Evolutionary conservation across 2,113 vertebrate genomes (phyloP).

Genomic region (Nibea albiflora): DNA sequence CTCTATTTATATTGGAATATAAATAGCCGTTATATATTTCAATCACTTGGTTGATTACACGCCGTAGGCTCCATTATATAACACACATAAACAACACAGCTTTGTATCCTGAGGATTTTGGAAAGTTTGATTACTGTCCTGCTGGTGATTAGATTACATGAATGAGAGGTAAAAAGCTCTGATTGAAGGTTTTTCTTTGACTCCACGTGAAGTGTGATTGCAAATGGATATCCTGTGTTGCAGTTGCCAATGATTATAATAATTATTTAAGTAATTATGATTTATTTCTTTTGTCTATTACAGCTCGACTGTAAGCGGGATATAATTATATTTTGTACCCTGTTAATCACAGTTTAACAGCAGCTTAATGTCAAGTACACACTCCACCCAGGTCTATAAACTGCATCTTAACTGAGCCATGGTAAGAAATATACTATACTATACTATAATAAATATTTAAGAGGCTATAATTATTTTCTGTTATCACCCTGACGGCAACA

Average conservation of each 20-base stretch:
- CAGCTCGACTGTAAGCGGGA: neutral
- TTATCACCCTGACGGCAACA: neutral
- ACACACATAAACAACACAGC: neutral
- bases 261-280: constrained; percentile 14
- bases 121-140: constrained; percentile 41
- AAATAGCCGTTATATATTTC: neutral
- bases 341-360: neutral
- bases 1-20: neutral
- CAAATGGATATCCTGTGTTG: constrained; percentile 19
- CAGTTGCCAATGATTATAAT: constrained; percentile 21
- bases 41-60: constrained; percentile 23
- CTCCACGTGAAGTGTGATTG: constrained; percentile 47
- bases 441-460: too few relatives aligned
- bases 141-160: constrained; percentile 35
- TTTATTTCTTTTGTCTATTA: constrained; percentile 30
- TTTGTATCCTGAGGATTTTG: constrained; percentile 11
- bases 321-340: neutral
- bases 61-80: neutral
- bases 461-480: neutral
- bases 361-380: neutral
- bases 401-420: neutral
- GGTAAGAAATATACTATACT: neutral
- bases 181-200: constrained; percentile 1
- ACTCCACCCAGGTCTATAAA: neutral
- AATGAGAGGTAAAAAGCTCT: constrained; percentile 17